Conservation (phyloP, 2,888 invertebrate genomes). For the Drosophila incognita region DNA sequence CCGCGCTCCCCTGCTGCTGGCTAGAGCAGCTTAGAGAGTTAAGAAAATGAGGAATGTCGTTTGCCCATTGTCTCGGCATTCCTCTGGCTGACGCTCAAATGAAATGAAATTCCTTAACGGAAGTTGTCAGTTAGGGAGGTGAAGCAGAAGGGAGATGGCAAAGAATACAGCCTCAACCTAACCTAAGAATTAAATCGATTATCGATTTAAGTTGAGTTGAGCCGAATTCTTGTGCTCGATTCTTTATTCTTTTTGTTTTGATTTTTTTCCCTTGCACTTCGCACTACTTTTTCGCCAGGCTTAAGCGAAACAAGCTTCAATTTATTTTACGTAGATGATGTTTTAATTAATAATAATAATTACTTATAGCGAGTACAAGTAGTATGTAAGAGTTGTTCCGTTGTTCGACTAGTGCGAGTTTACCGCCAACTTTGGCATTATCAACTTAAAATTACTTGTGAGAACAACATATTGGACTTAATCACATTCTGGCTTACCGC, state of each 20-base stretch:
- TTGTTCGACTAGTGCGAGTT: constrained; percentile 13
- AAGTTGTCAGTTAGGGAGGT: background rate
- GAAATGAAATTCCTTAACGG: constrained; percentile 45
- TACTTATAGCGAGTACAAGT: background rate
- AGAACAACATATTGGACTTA: constrained; percentile 21
- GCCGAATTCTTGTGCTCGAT: background rate
- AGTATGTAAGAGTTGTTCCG: background rate
- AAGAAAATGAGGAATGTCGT: background rate
- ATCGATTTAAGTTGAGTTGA: background rate
- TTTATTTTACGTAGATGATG: background rate
- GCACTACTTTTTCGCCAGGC: background rate
- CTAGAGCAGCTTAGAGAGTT: constrained; percentile 5
- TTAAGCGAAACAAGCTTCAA: background rate
- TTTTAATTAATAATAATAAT: background rate
- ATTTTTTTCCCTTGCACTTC: background rate
- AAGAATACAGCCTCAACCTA: constrained; percentile 24
- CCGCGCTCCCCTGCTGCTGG: constrained; percentile 12
- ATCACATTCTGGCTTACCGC: constrained; percentile 30
- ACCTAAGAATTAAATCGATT: constrained; percentile 12
- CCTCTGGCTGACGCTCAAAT: constrained; percentile 21
- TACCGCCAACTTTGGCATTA: background rate
- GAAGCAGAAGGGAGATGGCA: no score
- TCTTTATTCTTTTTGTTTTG: background rate
- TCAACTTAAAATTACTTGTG: constrained; percentile 1
- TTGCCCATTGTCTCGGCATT: constrained; percentile 23